Evolutionary conservation across 1,140 invertebrate genomes (phyloP).

Genomic region (Drosophila navojoa): DNA sequence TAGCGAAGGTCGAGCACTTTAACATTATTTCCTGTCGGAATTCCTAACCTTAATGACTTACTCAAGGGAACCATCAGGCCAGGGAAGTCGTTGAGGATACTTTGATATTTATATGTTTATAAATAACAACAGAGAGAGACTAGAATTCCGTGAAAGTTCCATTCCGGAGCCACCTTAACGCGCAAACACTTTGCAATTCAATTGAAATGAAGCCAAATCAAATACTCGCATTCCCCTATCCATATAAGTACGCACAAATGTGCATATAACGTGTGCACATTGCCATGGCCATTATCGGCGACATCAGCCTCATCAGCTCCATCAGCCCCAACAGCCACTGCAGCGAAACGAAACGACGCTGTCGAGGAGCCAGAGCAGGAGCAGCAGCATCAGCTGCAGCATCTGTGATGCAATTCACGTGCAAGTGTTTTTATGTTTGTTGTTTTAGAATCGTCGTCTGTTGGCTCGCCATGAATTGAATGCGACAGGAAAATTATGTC

Average conservation of each 20-base stretch:
- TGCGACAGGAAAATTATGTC: conserved; percentile 81
- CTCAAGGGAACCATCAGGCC: not conserved
- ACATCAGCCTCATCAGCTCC: conserved; percentile 56
- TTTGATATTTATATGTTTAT: conserved; percentile 2
- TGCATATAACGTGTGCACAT: conserved; percentile 76
- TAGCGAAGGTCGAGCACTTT: not conserved
- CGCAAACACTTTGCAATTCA: conserved; percentile 32
- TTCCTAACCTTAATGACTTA: not conserved
- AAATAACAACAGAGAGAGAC: conserved; percentile 9
- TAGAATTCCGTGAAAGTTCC: conserved; percentile 1
- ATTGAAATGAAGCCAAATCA: conserved; percentile 46
- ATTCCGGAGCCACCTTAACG: conserved; percentile 1
- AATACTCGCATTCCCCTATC: conserved; percentile 22
- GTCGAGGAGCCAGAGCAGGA: conserved; percentile 4
- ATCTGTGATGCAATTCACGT: conserved; percentile 78
- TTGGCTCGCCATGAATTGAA: conserved; percentile 62
- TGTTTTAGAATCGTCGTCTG: conserved; percentile 49
- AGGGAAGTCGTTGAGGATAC: no score
- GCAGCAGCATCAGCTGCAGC: conserved; percentile 17
- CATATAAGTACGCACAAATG: conserved; percentile 66
- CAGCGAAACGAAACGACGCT: not conserved
- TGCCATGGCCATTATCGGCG: conserved; percentile 76
- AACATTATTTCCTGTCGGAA: not conserved
- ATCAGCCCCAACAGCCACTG: conserved; percentile 40
- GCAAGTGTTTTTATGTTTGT: conserved; percentile 67